Percentiles rank a stretch among this genome's conserved stretches.
Conservation (phyloP, 2,797 vertebrate genomes). For the Enteromius anoplus region DNA sequence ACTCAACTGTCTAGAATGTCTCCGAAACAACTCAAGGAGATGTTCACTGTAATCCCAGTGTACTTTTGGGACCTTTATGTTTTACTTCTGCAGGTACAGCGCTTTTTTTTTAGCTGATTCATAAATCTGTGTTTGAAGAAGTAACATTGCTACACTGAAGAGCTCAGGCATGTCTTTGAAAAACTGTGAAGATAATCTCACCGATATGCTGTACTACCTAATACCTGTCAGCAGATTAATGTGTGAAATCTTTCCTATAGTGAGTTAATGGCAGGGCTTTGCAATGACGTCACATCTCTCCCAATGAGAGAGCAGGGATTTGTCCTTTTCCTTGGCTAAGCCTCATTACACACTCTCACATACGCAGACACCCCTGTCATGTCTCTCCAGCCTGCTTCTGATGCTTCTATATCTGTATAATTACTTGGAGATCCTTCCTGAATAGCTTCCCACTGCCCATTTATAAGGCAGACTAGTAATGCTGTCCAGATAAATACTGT, state of each 20-base stretch:
- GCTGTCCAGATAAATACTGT: neutral
- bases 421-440: constrained; percentile 23
- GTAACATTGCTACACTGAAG: neutral
- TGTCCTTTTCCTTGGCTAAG: constrained; percentile 43
- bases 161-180: constrained; percentile 25
- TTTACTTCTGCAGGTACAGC: neutral
- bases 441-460: neutral
- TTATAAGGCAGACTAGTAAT: neutral
- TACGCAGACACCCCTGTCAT: constrained; percentile 26
- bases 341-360: constrained; percentile 47
- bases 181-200: constrained; percentile 37
- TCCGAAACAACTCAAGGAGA: constrained; percentile 11
- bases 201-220: constrained; percentile 14
- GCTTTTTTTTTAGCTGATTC: neutral
- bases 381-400: constrained; percentile 21
- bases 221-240: constrained; percentile 40
- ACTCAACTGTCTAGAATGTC: neutral
- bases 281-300: constrained; percentile 38
- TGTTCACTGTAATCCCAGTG: constrained; percentile 6
- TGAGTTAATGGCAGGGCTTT: constrained; percentile 26
- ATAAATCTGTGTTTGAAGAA: neutral
- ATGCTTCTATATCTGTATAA: constrained; percentile 39
- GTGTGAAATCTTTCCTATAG: constrained; percentile 20
- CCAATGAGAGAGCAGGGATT: constrained; percentile 35
- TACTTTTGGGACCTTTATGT: neutral